phyloP scores from a whole-genome alignment of 2,888 invertebrate species.

The Julus scanicus region DNA sequence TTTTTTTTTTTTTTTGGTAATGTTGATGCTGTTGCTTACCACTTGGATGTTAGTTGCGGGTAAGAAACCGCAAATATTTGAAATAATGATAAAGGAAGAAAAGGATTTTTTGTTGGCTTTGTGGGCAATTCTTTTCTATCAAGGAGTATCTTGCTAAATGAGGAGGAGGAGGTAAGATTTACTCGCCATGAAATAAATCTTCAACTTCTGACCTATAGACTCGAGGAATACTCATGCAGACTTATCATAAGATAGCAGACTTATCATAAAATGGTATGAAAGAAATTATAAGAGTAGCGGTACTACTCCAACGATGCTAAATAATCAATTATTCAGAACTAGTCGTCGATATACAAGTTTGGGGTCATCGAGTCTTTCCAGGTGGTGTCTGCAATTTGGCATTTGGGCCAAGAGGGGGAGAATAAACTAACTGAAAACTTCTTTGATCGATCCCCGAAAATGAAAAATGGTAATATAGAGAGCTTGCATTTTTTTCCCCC shows the following conservation, averaged over 20 bases:
- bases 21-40: conserved; percentile 17
- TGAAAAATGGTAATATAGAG: too few relatives aligned
- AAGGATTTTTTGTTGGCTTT: background rate
- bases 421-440: too few relatives aligned
- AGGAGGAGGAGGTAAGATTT: background rate
- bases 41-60: conserved; percentile 40
- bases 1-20: background rate
- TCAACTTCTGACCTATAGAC: conserved; percentile 25
- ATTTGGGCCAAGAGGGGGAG: background rate
- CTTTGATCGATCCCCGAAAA: too few relatives aligned
- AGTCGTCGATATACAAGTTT: conserved; percentile 27
- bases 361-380: background rate
- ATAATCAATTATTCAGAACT: conserved; percentile 42
- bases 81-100: conserved; percentile 31
- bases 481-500: background rate
- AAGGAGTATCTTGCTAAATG: background rate
- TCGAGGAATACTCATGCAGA: background rate
- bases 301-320: background rate
- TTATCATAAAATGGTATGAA: background rate
- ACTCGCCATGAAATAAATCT: background rate
- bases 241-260: background rate
- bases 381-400: background rate
- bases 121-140: background rate
- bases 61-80: conserved; percentile 44
- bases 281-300: background rate